Conservation (phyloP, 1,140 invertebrate genomes). For the Orius insidiosus region DNA sequence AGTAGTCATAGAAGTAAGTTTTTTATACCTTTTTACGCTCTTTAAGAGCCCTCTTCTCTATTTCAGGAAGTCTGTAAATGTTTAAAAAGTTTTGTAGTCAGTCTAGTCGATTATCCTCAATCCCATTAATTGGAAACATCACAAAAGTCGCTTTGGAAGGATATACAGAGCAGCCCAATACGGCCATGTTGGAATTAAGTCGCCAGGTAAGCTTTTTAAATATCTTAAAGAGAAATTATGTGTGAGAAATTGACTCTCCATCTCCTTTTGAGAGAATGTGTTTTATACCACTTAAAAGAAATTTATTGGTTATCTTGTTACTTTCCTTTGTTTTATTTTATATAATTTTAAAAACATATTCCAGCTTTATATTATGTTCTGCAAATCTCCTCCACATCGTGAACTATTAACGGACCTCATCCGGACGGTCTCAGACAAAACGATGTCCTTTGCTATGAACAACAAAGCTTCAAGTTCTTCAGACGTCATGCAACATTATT, state of each 20-base stretch:
- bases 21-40: background rate
- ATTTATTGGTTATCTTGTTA: background rate
- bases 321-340: background rate
- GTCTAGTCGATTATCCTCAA: conserved; percentile 41
- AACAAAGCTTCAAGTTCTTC: conserved; percentile 18
- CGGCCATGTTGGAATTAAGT: conserved; percentile 47
- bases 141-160: conserved; percentile 46
- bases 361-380: conserved; percentile 24
- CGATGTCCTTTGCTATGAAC: conserved; percentile 23
- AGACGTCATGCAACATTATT: conserved; percentile 42
- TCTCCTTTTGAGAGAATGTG: background rate
- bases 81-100: conserved; percentile 46
- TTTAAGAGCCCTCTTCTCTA: conserved; percentile 21
- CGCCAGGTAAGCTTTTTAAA: conserved; percentile 41
- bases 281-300: background rate
- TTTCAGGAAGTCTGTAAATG: conserved; percentile 48
- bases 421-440: conserved; percentile 24
- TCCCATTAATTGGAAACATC: conserved; percentile 42
- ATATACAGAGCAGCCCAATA: conserved; percentile 48
- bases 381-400: too few species aligned
- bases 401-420: conserved; percentile 18
- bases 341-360: conserved; percentile 22
- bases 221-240: background rate
- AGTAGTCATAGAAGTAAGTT: too few species aligned
- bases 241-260: background rate